A percentile compares a stretch with the other conserved stretches of the same genome.
Evolutionary conservation across 1,140 invertebrate genomes (phyloP).

Genomic region (Drosophila aff.): DNA sequence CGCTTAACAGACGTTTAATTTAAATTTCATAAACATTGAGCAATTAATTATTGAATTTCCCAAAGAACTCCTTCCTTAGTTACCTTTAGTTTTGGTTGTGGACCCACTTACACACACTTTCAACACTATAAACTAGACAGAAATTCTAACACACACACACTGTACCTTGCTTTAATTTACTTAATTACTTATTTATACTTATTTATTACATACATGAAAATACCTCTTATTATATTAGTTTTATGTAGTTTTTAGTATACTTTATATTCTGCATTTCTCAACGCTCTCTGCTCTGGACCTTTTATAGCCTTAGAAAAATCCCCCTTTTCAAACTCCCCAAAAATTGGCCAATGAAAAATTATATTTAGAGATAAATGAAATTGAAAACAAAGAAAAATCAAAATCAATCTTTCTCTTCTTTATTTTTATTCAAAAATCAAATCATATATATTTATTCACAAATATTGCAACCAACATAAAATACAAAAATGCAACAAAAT

Average conservation of each 20-base stretch:
- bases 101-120: conserved; percentile 6
- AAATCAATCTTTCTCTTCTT: conserved; percentile 33
- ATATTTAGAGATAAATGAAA: not conserved
- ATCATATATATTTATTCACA: conserved; percentile 6
- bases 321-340: not conserved
- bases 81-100: conserved; percentile 31
- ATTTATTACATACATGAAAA: not conserved
- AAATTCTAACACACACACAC: not conserved
- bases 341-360: conserved; percentile 36
- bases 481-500: conserved; percentile 34
- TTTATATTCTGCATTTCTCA: conserved; percentile 6
- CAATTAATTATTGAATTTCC: not conserved
- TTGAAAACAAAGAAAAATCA: conserved; percentile 1
- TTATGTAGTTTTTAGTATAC: conserved; percentile 8
- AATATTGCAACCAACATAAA: conserved; percentile 23
- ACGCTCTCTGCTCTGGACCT: conserved; percentile 14
- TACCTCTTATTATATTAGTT: not conserved
- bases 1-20: not conserved
- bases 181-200: not conserved
- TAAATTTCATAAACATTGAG: not conserved
- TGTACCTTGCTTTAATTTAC: not conserved
- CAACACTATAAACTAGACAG: not conserved
- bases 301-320: conserved; percentile 2
- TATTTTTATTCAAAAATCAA: conserved; percentile 36
- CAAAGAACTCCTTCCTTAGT: conserved; percentile 1